Evolutionary conservation across 2,797 vertebrate species (phyloP), one percentile per base, ranked within the genome.

Genomic region (Enteromius unitaeniatus): DNA sequence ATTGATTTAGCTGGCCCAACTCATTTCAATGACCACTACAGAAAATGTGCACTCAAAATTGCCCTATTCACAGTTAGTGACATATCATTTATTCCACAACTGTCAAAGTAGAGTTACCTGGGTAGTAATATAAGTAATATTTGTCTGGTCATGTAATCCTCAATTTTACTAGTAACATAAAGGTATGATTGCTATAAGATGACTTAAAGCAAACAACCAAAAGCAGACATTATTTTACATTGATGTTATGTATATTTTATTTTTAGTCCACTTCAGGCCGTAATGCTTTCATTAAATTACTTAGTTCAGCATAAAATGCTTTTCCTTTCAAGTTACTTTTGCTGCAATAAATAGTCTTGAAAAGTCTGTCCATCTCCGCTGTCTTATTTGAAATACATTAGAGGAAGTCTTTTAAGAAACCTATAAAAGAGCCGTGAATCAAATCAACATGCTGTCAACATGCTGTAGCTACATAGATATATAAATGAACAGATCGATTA

Each of bases 391-490:
- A 23, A 31, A 64, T 31, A 23, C 23, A 68, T 79, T 64, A 45
- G 58, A 9, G 51, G 37, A 60, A 26, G n/a, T 77, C 8, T 26
- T 77, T 60, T 60, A 19, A 42, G 23, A 78, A 45, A 47, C 37
- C 40, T 64, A 19, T 51, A 73, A 51, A 47, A 28, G 1, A 62
- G 62, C 45, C 1, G 40, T 45, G 47, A 37, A 53, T 37, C 45
- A 51, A 23, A 79, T 17, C n/a, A n/a, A 79, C 40, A 26, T 68
- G 64, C 47, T 68, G 47, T n/a, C n/a, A n/a, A n/a, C n/a, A n/a
- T n/a, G n/a, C n/a, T n/a, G n/a, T n/a, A n/a, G n/a, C n/a, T n/a
- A n/a, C n/a, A 42, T 42, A 21, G 14, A 21, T 53, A 75, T 15
- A 75, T 75, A 55, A 17, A 76, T 58, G 51, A 34, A 51, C 65